Conservation (phyloP, 2,113 vertebrate genomes). For the Arenaria interpres region DNA sequence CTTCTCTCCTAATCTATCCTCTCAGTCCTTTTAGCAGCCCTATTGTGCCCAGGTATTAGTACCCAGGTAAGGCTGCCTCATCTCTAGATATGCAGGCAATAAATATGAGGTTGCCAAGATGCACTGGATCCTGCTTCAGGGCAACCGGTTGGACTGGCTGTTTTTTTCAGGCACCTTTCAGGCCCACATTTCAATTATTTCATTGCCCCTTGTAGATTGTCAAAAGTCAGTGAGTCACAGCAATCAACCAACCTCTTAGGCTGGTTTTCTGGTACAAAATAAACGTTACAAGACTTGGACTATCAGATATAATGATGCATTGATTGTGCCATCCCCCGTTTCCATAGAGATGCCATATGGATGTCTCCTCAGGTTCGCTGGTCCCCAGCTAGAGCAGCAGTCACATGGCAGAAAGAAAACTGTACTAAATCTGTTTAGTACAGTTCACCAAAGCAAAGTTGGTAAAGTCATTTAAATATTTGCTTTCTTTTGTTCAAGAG, state of each 20-base stretch:
- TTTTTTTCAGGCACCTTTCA: neutral
- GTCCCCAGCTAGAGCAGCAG: neutral
- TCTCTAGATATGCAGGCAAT: neutral
- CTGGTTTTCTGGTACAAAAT: slow-evolving; percentile 25
- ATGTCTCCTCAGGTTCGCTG: neutral
- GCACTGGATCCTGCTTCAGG: neutral
- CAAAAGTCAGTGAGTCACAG: neutral
- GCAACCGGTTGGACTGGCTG: neutral
- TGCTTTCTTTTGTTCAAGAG: neutral
- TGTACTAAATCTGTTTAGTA: neutral
- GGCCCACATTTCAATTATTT: neutral
- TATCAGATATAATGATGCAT: slow-evolving; percentile 27
- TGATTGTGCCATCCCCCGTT: slow-evolving; percentile 15
- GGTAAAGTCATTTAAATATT: neutral
- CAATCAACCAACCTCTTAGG: neutral
- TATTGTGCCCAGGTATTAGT: neutral
- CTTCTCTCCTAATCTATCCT: neutral
- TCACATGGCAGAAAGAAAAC: neutral
- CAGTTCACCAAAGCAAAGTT: neutral
- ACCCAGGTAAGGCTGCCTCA: neutral
- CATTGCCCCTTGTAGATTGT: neutral
- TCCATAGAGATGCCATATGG: slow-evolving; percentile 48
- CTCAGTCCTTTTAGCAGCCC: neutral
- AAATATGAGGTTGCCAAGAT: neutral
- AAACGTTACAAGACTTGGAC: neutral